phyloP scores from a whole-genome alignment of 2,113 vertebrate species.

The Trogon melanurus region DNA sequence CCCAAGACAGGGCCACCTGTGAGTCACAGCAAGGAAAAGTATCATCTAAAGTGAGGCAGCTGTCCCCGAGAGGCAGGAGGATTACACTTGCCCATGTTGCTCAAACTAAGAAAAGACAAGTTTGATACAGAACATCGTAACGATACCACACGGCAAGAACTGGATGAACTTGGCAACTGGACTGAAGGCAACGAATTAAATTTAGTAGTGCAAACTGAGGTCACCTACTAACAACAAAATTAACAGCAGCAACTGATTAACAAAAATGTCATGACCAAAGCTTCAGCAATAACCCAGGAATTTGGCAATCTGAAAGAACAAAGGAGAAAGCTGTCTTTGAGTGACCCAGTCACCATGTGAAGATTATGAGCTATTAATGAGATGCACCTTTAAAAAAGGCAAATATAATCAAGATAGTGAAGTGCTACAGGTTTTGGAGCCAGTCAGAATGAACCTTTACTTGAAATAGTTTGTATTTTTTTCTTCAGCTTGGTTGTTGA shows the following conservation, averaged over 20 bases:
- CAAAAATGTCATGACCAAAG: background rate
- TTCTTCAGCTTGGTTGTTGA: background rate
- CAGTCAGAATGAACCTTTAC: background rate
- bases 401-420: background rate
- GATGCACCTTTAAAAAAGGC: background rate
- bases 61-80: background rate
- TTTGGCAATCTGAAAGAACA: background rate
- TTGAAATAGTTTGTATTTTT: background rate
- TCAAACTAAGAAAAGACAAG: background rate
- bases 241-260: background rate
- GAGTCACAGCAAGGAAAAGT: background rate
- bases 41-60: background rate
- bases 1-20: background rate
- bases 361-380: background rate
- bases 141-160: background rate
- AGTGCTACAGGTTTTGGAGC: background rate
- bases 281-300: background rate
- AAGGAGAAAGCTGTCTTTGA: background rate
- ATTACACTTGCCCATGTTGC: background rate
- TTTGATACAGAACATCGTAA: background rate
- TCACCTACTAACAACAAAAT: background rate
- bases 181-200: background rate
- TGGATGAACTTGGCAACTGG: background rate
- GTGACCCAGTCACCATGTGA: background rate
- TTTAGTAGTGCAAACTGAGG: background rate